phyloP scores from a whole-genome alignment of 2,888 invertebrate genomes.

The Hydropsyche betteni region DNA sequence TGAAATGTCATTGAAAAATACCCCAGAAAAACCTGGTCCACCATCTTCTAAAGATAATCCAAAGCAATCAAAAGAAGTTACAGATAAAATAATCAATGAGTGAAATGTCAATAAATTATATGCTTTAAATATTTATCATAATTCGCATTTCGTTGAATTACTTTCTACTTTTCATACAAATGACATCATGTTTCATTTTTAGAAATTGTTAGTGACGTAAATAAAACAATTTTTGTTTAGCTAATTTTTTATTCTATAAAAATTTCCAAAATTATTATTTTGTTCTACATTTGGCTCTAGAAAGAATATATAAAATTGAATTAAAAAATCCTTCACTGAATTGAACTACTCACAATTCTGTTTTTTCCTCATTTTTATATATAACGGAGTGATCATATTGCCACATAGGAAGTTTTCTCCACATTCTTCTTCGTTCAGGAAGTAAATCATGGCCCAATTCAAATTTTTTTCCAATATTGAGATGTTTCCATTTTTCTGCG shows the following conservation, averaged over 20 bases:
- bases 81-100: conserved; percentile 19
- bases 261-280: no score
- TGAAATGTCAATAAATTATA: not conserved
- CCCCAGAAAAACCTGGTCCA: conserved; percentile 47
- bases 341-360: conserved; percentile 35
- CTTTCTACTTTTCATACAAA: no score
- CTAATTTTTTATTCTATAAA: no score
- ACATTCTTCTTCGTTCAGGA: conserved; percentile 70
- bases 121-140: no score
- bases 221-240: no score
- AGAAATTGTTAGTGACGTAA: no score
- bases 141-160: no score
- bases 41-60: no score
- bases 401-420: conserved; percentile 68
- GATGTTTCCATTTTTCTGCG: conserved; percentile 65
- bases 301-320: no score
- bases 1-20: conserved; percentile 67
- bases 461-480: conserved; percentile 62
- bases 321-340: no score
- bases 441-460: conserved; percentile 66
- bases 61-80: not conserved
- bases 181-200: no score
- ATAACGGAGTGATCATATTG: conserved; percentile 51
- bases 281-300: no score
- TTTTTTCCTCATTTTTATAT: conserved; percentile 36